phyloP scores from a whole-genome alignment of 2,797 vertebrate genomes.

The Florisuga fusca region DNA sequence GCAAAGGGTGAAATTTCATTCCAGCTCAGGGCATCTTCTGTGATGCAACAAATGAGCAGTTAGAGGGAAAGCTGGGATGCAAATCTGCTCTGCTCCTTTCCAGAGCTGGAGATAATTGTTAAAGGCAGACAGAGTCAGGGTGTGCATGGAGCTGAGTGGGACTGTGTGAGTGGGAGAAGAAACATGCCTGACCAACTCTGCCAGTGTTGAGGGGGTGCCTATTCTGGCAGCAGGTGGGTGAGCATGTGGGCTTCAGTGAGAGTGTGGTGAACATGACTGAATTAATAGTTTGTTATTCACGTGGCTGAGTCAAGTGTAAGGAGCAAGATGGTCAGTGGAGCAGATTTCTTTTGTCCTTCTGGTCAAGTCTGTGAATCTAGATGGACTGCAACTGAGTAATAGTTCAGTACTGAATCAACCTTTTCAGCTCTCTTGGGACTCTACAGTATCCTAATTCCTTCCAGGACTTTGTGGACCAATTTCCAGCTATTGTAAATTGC shows the following conservation, averaged over 20 bases:
- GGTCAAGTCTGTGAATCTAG: not conserved
- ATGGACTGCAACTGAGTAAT: not conserved
- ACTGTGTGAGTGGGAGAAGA: constrained; percentile 5
- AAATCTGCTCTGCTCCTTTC: constrained; percentile 14
- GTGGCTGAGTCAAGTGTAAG: not conserved
- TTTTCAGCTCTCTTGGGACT: not conserved
- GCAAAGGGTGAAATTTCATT: not conserved
- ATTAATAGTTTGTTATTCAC: constrained; percentile 6
- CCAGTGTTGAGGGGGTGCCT: not conserved
- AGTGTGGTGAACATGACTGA: constrained; percentile 16
- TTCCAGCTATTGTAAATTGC: not conserved
- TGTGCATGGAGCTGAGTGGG: constrained; percentile 28
- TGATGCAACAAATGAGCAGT: not conserved
- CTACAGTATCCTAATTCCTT: not conserved
- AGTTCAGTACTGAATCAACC: not conserved
- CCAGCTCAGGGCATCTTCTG: not conserved
- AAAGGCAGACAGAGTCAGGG: not conserved
- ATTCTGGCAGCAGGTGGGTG: constrained; percentile 36
- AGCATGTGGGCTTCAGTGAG: not conserved
- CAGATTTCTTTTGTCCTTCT: not conserved
- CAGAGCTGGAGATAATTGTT: constrained; percentile 30
- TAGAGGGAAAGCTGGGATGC: not conserved
- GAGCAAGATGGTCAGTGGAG: not conserved
- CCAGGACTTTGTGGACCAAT: not conserved
- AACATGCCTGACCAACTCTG: constrained; percentile 24